A percentile compares a stretch with the other conserved stretches of the same genome.
Evolutionary conservation across 2,797 vertebrate genomes (phyloP).

Genomic region (Rachycentron canadum): DNA sequence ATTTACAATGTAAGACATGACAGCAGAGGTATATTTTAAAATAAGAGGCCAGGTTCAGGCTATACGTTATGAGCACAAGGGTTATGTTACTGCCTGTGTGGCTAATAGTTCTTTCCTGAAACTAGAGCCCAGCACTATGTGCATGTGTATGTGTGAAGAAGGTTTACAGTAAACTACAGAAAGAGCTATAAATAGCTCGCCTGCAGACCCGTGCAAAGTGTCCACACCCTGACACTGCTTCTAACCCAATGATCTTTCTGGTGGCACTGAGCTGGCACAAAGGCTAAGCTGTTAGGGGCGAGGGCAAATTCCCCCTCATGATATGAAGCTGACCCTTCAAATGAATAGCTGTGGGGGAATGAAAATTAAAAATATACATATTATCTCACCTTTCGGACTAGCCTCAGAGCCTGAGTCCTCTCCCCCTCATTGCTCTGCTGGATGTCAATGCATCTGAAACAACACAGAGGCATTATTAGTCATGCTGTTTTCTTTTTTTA

Average conservation of each 20-base stretch:
- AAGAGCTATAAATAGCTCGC: slow-evolving; percentile 74
- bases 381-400: slow-evolving; percentile 94
- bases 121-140: slow-evolving; percentile 44
- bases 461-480: slow-evolving; percentile 33
- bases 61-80: slow-evolving; percentile 20
- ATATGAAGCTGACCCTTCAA: slow-evolving; percentile 4
- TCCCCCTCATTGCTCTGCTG: slow-evolving; percentile 99
- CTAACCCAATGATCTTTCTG: slow-evolving; percentile 48
- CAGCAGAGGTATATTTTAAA: neutral
- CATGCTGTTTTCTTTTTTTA: neutral
- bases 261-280: slow-evolving; percentile 27
- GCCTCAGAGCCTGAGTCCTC: slow-evolving; percentile 96
- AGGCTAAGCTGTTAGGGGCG: slow-evolving; percentile 18
- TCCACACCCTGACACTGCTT: slow-evolving; percentile 54
- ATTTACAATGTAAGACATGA: slow-evolving; percentile 1
- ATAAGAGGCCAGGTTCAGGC: neutral
- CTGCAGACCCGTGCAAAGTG: slow-evolving; percentile 56
- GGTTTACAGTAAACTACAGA: slow-evolving; percentile 81
- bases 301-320: slow-evolving; percentile 18
- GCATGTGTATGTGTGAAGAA: slow-evolving; percentile 30
- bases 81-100: slow-evolving; percentile 46
- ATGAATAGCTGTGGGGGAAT: neutral
- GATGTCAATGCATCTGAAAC: slow-evolving; percentile 96
- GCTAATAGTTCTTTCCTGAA: slow-evolving; percentile 50
- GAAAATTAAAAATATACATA: neutral